Conservation (phyloP, 2,113 vertebrate species). For the Emydura subglobosa region DNA sequence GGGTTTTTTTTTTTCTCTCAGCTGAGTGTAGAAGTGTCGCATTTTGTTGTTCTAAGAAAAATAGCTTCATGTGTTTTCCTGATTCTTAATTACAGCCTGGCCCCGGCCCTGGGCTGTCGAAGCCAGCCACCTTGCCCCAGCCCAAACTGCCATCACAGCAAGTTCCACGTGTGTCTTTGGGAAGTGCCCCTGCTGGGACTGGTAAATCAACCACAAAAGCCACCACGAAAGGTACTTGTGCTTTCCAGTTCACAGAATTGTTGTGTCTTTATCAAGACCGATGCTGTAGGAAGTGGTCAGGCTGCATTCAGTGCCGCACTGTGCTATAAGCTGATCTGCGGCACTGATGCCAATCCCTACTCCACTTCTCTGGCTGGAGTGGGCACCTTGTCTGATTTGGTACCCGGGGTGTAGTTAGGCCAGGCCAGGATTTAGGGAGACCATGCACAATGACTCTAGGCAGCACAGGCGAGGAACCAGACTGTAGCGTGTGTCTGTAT, state of each 20-base stretch:
- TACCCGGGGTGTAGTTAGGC: neutral
- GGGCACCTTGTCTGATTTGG: neutral
- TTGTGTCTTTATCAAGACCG: neutral
- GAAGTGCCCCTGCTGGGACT: neutral
- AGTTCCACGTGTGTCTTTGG: neutral
- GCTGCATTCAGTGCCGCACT: neutral
- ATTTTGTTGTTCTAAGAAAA: neutral
- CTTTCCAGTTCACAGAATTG: neutral
- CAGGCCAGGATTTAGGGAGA: neutral
- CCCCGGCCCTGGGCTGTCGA: neutral
- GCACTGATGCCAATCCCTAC: neutral
- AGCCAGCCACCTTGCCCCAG: neutral
- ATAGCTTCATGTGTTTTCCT: neutral
- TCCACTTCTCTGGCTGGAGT: neutral
- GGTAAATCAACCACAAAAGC: neutral
- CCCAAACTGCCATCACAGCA: neutral
- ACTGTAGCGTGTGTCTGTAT: neutral
- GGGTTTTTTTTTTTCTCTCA: neutral
- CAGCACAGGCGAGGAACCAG: neutral
- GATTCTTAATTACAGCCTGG: neutral
- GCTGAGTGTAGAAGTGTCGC: neutral
- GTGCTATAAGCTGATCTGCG: neutral
- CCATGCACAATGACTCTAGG: neutral
- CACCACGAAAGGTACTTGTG: neutral
- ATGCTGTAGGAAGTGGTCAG: neutral